These are phyloP conservation scores for Zaprionus taronus DNA, from an alignment of 1,140 invertebrate species.

Conservation along the genomic window DNA sequence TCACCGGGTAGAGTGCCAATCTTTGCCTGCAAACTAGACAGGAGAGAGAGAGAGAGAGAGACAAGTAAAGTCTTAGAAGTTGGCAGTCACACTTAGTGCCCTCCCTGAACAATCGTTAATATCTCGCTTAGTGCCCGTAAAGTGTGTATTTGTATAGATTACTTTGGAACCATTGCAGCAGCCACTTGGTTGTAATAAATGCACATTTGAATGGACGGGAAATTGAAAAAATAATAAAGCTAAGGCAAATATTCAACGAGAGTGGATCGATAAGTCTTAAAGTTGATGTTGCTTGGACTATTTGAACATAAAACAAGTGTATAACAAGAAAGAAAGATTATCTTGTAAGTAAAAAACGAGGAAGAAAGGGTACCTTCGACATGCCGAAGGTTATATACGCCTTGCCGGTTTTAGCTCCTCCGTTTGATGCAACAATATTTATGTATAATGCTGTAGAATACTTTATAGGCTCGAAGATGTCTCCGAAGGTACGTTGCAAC, in stretches of 20 bases:
- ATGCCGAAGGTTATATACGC: no score
- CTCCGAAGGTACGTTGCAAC: no score
- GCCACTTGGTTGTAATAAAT: constrained; percentile 33
- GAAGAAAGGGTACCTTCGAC: no score
- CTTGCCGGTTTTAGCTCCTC: no score
- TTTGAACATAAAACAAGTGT: no score
- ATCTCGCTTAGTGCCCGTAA: constrained; percentile 24
- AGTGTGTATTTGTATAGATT: constrained; percentile 44
- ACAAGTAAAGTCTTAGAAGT: not conserved
- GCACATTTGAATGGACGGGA: constrained; percentile 72
- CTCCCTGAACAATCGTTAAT: constrained; percentile 13
- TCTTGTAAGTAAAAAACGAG: no score
- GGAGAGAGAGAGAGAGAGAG: constrained; percentile 15
- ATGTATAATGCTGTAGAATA: no score
- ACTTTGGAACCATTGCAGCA: constrained; percentile 21
- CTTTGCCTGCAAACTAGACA: constrained; percentile 85
- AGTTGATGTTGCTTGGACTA: no score
- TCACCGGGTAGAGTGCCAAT: constrained; percentile 95
- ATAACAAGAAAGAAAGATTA: no score
- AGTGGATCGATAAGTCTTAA: not conserved
- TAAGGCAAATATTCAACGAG: constrained; percentile 39
- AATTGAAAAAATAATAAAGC: constrained; percentile 83
- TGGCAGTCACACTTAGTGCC: not conserved
- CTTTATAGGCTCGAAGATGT: no score
- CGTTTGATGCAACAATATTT: no score